A percentile compares a stretch with the other conserved stretches of the same genome.
Conservation (phyloP, 2,888 invertebrate species). For the Serripes groenlandicus region DNA sequence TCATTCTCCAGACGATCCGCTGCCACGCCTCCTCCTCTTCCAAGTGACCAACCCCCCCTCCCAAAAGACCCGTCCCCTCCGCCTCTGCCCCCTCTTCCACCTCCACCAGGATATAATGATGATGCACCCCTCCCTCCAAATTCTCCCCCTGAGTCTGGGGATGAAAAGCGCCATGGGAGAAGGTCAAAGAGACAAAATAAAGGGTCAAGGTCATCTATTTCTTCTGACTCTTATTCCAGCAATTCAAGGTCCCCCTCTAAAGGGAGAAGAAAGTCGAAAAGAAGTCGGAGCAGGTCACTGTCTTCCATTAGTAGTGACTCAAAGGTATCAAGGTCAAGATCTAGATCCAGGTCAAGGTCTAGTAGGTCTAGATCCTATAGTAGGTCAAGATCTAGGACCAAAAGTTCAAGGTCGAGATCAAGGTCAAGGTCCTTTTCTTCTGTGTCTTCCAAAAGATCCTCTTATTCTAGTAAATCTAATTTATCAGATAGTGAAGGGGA, state of each 20-base stretch:
- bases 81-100: slow-evolving; percentile 61
- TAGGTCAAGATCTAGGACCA: slow-evolving; percentile 54
- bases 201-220: slow-evolving; percentile 47
- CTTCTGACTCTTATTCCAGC: slow-evolving; percentile 34
- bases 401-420: slow-evolving; percentile 61
- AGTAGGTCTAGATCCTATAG: slow-evolving; percentile 44
- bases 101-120: slow-evolving; percentile 37
- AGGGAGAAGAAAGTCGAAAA: slow-evolving; percentile 35
- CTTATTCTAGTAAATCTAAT: slow-evolving; percentile 50
- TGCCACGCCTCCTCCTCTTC: slow-evolving; percentile 54
- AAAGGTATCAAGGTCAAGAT: slow-evolving; percentile 46
- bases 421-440: slow-evolving; percentile 59
- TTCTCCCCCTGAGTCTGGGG: slow-evolving; percentile 37
- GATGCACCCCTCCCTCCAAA: slow-evolving; percentile 47
- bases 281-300: slow-evolving; percentile 42
- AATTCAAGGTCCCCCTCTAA: slow-evolving; percentile 38
- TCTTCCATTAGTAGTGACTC: slow-evolving; percentile 67
- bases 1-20: slow-evolving; percentile 57
- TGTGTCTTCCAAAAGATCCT: slow-evolving; percentile 50
- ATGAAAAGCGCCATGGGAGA: slow-evolving; percentile 39
- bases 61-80: slow-evolving; percentile 59
- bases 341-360: slow-evolving; percentile 48
- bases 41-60: slow-evolving; percentile 65
- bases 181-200: slow-evolving; percentile 46
- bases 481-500: slow-evolving; percentile 45